Evolutionary conservation across 2,797 vertebrate species (phyloP).

Genomic region (Parauchenoglanis punctatus): DNA sequence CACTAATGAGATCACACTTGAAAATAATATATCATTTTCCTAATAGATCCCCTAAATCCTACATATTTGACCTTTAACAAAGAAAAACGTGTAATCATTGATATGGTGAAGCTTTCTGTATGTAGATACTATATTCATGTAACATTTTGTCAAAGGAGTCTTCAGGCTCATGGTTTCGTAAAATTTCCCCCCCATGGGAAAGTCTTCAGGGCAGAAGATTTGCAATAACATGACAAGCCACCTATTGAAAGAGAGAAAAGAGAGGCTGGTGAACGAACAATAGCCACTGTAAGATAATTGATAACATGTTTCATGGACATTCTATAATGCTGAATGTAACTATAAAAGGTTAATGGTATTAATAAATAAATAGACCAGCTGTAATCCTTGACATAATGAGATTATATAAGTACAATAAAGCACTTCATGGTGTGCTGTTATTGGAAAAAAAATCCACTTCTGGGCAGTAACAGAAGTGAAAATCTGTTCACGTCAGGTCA

Average conservation of each 20-base stretch:
- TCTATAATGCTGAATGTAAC: neutral
- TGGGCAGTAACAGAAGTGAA: neutral
- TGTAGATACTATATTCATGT: neutral
- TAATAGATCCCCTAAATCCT: too few species aligned
- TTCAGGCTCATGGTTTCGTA: neutral
- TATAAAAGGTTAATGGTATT: neutral
- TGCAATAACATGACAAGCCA: neutral
- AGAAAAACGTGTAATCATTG: neutral
- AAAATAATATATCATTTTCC: too few species aligned
- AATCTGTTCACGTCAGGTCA: neutral
- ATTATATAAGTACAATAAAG: neutral
- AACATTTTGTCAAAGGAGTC: neutral
- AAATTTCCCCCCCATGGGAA: neutral
- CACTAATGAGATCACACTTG: too few species aligned
- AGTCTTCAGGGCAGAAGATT: neutral
- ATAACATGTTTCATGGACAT: neutral
- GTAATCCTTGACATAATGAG: neutral
- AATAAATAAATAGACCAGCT: neutral
- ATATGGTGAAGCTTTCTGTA: neutral
- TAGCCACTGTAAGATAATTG: neutral
- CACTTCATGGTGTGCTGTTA: neutral
- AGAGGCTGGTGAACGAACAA: neutral
- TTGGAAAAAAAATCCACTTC: too few species aligned
- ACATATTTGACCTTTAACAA: neutral
- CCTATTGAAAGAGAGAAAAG: neutral